Percentiles rank a stretch among this genome's conserved stretches.
Conservation (phyloP, 2,888 invertebrate genomes). For the Harpagoxenus sublaevis region DNA sequence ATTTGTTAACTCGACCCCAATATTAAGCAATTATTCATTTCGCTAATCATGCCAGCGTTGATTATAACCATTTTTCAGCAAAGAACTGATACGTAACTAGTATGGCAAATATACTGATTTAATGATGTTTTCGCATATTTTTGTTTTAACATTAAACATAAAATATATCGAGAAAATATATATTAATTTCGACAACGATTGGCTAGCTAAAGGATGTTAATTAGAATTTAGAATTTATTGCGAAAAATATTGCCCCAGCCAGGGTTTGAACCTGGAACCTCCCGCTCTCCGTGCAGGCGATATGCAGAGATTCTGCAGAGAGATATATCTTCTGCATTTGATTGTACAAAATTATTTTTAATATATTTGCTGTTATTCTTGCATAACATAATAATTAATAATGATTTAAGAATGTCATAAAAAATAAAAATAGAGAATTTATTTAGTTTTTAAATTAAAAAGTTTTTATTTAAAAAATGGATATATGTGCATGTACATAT, state of each 20-base stretch:
- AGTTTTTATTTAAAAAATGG: neutral
- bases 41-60: slow-evolving; percentile 57
- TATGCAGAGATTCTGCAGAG: no score
- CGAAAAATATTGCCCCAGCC: no score
- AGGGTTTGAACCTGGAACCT: no score
- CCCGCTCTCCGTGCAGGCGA: no score
- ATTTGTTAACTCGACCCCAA: slow-evolving; percentile 38
- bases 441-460: no score
- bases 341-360: neutral
- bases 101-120: slow-evolving; percentile 24
- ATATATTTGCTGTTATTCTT: neutral
- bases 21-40: slow-evolving; percentile 71
- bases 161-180: neutral
- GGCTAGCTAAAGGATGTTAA: no score
- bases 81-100: slow-evolving; percentile 6
- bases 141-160: neutral
- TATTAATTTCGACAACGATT: no score
- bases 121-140: slow-evolving; percentile 62
- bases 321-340: neutral
- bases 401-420: neutral
- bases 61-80: slow-evolving; percentile 35
- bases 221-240: no score
- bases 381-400: neutral
- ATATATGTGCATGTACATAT: neutral
- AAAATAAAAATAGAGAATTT: neutral